Evolutionary conservation across 2,888 invertebrate genomes (phyloP).

Genomic region (Conus canariensis): DNA sequence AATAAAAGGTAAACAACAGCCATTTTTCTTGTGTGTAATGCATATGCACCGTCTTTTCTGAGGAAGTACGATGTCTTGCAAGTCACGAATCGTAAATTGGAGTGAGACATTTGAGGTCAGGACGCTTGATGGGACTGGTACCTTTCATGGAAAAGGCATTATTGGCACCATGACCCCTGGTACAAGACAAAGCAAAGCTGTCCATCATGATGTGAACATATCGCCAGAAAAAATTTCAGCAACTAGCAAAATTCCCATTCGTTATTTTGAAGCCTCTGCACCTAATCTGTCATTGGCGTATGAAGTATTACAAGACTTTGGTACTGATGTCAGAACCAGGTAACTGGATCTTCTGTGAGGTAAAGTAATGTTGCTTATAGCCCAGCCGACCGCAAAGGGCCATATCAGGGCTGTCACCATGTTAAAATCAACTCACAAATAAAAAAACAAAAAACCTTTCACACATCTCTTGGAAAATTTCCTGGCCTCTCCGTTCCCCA

Average conservation of each 20-base stretch:
- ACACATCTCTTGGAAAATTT: not conserved
- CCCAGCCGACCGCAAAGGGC: no score
- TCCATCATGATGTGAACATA: not conserved
- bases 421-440: no score
- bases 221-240: not conserved
- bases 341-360: not conserved
- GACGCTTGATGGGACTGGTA: no score
- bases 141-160: not conserved
- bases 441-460: no score
- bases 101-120: no score
- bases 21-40: not conserved
- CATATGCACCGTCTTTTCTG: not conserved
- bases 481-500: slow-evolving; percentile 45
- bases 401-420: no score
- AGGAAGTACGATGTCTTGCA: no score
- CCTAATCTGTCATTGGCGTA: not conserved
- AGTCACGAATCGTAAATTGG: no score
- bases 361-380: no score
- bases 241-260: not conserved
- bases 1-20: no score
- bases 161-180: not conserved
- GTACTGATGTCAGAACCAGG: no score
- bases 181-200: not conserved
- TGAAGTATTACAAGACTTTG: not conserved
- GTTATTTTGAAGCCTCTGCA: not conserved